Percentiles rank a stretch among this genome's conserved stretches.
These are phyloP conservation scores for Eumerus sabulonum DNA, from an alignment of 2,888 invertebrate species.

Conservation along the genomic window DNA sequence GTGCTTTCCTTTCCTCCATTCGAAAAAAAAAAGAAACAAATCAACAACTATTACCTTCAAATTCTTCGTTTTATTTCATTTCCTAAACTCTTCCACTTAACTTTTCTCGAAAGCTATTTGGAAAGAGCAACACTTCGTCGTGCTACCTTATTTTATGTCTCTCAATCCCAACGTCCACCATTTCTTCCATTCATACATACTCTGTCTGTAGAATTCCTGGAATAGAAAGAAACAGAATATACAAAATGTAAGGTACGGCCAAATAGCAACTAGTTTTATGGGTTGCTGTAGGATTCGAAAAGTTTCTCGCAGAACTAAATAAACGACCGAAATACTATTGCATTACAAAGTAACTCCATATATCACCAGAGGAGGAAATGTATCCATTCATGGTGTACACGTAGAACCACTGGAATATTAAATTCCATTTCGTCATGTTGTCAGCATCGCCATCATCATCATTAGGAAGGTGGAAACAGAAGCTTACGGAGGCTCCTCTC, in stretches of 20 bases:
- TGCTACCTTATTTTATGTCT: conserved; percentile 55
- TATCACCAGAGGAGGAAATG: conserved; percentile 10
- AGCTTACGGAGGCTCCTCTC: neutral
- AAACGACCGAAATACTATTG: conserved; percentile 48
- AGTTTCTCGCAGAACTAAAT: conserved; percentile 51
- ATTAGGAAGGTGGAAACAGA: conserved; percentile 11
- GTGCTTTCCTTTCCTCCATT: conserved; percentile 21
- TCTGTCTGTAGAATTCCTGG: neutral
- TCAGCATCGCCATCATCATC: conserved; percentile 36
- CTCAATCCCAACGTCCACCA: conserved; percentile 7
- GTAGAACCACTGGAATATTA: conserved; percentile 52
- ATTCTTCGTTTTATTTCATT: too few relatives aligned
- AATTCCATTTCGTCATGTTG: conserved; percentile 61
- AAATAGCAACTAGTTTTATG: conserved; percentile 49
- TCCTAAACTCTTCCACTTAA: conserved; percentile 67
- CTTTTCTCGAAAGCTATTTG: conserved; percentile 63
- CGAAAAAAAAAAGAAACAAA: too few relatives aligned
- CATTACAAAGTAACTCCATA: conserved; percentile 43
- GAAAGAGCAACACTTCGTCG: conserved; percentile 63
- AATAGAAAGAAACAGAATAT: neutral
- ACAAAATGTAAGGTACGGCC: neutral
- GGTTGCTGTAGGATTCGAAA: conserved; percentile 39
- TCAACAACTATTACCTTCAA: too few relatives aligned
- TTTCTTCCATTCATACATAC: too few relatives aligned
- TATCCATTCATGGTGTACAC: conserved; percentile 19